Percentiles rank a stretch among this genome's conserved stretches.
Evolutionary conservation across 1,140 invertebrate genomes (phyloP).

Genomic region (Lutraria rhynchaena): DNA sequence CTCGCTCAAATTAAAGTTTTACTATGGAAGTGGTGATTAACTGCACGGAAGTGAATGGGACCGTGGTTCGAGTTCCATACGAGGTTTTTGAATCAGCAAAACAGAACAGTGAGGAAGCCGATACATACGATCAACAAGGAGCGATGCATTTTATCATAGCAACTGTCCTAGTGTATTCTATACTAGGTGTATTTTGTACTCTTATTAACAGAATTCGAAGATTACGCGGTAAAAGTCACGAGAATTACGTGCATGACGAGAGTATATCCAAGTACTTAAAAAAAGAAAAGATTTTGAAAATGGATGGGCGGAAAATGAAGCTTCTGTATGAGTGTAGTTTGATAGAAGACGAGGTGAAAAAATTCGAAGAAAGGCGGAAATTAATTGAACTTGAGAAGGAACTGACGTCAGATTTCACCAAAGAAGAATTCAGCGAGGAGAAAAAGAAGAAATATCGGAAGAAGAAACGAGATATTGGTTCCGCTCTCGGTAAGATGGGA

Average conservation of each 20-base stretch:
- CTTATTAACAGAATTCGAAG: conserved; percentile 31
- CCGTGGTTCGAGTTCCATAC: conserved; percentile 14
- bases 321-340: conserved; percentile 8
- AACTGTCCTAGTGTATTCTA: conserved; percentile 42
- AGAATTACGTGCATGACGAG: conserved; percentile 30
- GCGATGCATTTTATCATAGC: conserved; percentile 50
- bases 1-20: too few relatives aligned
- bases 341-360: conserved; percentile 5
- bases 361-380: conserved; percentile 31
- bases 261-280: conserved; percentile 38
- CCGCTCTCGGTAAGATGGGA: conserved; percentile 36
- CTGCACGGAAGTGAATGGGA: conserved; percentile 28
- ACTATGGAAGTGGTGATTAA: not conserved
- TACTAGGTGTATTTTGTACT: conserved; percentile 39
- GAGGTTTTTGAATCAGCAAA: not conserved
- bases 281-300: conserved; percentile 37
- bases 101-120: not conserved
- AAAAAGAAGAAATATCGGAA: not conserved
- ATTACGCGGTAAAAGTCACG: conserved; percentile 8
- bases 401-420: conserved; percentile 6
- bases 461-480: not conserved
- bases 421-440: not conserved
- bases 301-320: conserved; percentile 17
- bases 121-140: conserved; percentile 23
- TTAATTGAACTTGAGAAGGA: conserved; percentile 33